Base-by-base conservation (phyloP, 1,140 invertebrate species). In the Apis florea region DNA sequence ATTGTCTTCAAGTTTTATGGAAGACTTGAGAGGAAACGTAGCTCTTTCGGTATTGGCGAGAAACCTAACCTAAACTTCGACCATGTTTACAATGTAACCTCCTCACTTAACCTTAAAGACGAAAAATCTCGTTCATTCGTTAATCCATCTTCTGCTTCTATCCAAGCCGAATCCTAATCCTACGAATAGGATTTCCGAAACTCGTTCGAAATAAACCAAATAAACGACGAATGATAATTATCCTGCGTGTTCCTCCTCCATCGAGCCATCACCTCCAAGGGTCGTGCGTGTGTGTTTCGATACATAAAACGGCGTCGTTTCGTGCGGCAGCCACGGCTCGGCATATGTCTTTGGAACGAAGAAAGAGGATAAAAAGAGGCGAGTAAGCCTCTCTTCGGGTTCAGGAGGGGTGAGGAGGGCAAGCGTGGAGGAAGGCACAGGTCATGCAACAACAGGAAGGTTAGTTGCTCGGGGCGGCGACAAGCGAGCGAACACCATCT, bases 381-480 rank as follows among this genome's bases (percentile, higher is more conserved):
- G 40, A 58, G 58, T 72, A 72, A 66, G 31, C 31, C 31, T 58
- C 24, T 40, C 2, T 19, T 19, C 0, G 5, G 51, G 59, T 19
- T 10, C 26, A 53, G n/a, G 40, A 58, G 72, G 40, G 24, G 6
- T 15, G 58, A 21, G 54, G 47, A 64, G 69, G 40, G 72, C 72
- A 54, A 54, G 75, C 47, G 40, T 40, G 66, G 69, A 63, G 54
- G 79, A 90, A 90, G 90, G 91, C 84, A 85, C 88, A 79, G 92
- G 90, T 91, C 92, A 92, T 92, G 90, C 92, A 92, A 92, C 90
- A 92, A 93, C 91, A 91, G 90, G 90, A 93, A 92, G 92, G 90
- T 93, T 92, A 92, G 90, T 92, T 90, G 92, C 91, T 93, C 85
- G 90, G 86, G 92, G 92, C 92, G 86, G 88, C 91, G 90, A 92